Evolutionary conservation across 2,888 invertebrate species (phyloP).

Genomic region (Polymixis flavicincta): DNA sequence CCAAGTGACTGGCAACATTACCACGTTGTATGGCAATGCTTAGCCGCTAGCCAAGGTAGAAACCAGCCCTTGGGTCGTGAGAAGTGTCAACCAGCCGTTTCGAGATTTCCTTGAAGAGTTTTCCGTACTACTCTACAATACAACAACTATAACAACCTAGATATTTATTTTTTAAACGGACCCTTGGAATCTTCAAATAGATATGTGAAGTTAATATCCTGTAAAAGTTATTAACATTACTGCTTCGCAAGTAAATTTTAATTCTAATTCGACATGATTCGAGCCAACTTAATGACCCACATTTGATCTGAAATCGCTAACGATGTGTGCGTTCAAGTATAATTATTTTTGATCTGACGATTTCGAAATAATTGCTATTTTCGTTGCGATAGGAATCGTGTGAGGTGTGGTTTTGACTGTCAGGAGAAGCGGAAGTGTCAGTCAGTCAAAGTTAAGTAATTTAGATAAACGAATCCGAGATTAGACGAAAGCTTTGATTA

Average conservation of each 20-base stretch:
- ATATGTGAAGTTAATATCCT: not conserved
- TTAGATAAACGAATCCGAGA: not conserved
- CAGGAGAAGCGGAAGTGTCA: constrained; percentile 13
- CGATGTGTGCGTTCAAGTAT: constrained; percentile 7
- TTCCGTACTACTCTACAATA: no score
- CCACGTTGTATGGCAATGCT: no score
- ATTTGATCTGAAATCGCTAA: constrained; percentile 19
- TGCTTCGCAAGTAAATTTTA: not conserved
- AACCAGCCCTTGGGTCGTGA: no score
- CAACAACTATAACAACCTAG: no score
- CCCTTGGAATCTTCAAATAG: not conserved
- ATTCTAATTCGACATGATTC: not conserved
- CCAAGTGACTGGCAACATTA: no score
- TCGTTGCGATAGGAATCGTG: not conserved
- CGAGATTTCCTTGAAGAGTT: no score
- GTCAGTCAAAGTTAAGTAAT: constrained; percentile 21
- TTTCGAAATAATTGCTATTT: constrained; percentile 18
- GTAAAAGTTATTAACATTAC: not conserved
- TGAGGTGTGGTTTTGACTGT: constrained; percentile 10
- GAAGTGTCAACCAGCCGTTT: no score
- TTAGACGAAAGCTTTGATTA: constrained; percentile 9
- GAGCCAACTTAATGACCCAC: not conserved
- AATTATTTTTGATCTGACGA: constrained; percentile 15
- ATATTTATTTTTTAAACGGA: not conserved
- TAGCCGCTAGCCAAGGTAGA: no score